Evolutionary conservation across 2,888 invertebrate species (phyloP).

Genomic region (Drosophila nigritarsus): DNA sequence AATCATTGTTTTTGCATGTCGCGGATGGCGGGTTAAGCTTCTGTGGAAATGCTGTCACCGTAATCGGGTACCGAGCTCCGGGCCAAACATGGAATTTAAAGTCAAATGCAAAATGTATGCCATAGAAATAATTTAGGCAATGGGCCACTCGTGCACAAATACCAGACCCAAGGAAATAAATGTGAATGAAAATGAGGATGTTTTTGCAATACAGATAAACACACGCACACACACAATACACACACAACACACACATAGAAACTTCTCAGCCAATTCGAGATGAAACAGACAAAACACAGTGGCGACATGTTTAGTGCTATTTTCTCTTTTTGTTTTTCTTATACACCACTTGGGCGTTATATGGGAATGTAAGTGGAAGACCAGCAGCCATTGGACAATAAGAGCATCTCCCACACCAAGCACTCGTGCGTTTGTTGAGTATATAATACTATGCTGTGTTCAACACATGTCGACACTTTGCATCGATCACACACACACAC

Average conservation of each 20-base stretch:
- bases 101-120: slow-evolving; percentile 62
- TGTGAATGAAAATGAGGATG: slow-evolving; percentile 23
- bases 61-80: slow-evolving; percentile 20
- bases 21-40: background rate
- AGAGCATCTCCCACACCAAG: slow-evolving; percentile 16
- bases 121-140: slow-evolving; percentile 76
- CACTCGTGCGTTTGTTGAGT: slow-evolving; percentile 21
- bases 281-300: slow-evolving; percentile 26
- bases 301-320: slow-evolving; percentile 67
- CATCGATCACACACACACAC: slow-evolving; percentile 37
- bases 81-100: slow-evolving; percentile 51
- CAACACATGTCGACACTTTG: slow-evolving; percentile 59
- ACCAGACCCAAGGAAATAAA: slow-evolving; percentile 46
- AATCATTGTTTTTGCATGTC: slow-evolving; percentile 68
- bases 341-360: slow-evolving; percentile 26
- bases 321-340: slow-evolving; percentile 13
- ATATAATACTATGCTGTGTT: slow-evolving; percentile 31
- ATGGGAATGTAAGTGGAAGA: slow-evolving; percentile 27
- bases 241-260: slow-evolving; percentile 3
- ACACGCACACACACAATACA: slow-evolving; percentile 6
- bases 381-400: slow-evolving; percentile 17
- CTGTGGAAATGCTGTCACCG: slow-evolving; percentile 11
- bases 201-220: slow-evolving; percentile 3
- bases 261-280: slow-evolving; percentile 22
- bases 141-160: slow-evolving; percentile 76